Base-by-base conservation (phyloP, 1,140 invertebrate genomes). In the Bombus pyrosoma region DNA sequence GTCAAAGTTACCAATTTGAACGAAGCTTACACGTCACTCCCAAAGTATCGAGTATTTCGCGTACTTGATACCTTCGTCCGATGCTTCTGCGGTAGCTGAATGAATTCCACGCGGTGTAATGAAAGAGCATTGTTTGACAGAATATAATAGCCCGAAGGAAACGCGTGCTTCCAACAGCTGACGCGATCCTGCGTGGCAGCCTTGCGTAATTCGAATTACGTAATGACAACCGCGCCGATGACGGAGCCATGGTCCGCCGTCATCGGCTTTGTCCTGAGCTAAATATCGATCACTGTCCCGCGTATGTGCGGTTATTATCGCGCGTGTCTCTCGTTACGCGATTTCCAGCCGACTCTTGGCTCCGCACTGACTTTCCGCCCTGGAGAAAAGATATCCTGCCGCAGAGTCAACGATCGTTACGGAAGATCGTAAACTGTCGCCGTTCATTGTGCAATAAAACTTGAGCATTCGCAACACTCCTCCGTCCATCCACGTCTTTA, bases 201-300 rank as follows among this genome's bases (percentile, higher is more conserved):
- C 22, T 90, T 87, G 75, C 79, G 79, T 88, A 90, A 90, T 76
- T 34, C 64, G 28, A 37, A 47, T 90, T 90, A 87, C 74, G 89
- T 85, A 90, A 90, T 80, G 81, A 72, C 80, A 22, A 39, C 75
- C 43, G 25, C 62, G 73, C 68, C 76, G 78, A 83, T 85, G 74
- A 57, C 57, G 77, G 41, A 86, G 59, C 32, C 78, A 43, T 43
- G 72, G 32, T 81, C 83, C 37, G 71, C 10, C 74, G 69, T 89
- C 62, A 81, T 87, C 66, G 89, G 81, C 43, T 88, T 90, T 90
- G 89, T 88, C 80, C 78, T 13, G 12, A 32, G 53, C 28, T 79
- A 90, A 90, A 90, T 90, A 90, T 90, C 74, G 69, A 90, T 86
- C 76, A 90, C 86, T 77, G 64, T 87, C 72, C 47, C 47, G 59